Evolutionary conservation across 2,888 invertebrate genomes (phyloP).

Genomic region (Lysandra bellargus): DNA sequence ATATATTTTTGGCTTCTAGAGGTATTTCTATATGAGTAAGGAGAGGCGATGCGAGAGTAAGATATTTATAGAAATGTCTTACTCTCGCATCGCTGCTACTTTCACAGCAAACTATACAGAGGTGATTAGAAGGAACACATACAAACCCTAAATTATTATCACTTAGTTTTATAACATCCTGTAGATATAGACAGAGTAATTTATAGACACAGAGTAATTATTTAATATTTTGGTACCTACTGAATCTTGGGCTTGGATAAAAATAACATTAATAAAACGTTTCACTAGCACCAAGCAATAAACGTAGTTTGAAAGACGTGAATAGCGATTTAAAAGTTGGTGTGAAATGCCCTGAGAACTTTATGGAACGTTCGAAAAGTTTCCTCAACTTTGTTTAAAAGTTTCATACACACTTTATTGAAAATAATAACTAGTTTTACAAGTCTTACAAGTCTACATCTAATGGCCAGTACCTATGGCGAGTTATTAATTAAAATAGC

Average conservation of each 20-base stretch:
- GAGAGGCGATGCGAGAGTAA: too few relatives aligned
- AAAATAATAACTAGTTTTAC: neutral
- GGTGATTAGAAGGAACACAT: too few relatives aligned
- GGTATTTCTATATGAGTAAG: too few relatives aligned
- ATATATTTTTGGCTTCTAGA: too few relatives aligned
- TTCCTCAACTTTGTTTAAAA: neutral
- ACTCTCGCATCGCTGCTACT: too few relatives aligned
- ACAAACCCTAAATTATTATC: too few relatives aligned
- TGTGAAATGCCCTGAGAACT: neutral
- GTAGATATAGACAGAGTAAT: too few relatives aligned
- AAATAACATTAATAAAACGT: neutral
- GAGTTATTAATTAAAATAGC: neutral
- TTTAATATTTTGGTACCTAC: too few relatives aligned
- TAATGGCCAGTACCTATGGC: neutral
- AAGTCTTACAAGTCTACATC: neutral
- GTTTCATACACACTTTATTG: neutral
- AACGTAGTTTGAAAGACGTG: neutral
- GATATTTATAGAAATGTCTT: too few relatives aligned
- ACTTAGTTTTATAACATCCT: too few relatives aligned
- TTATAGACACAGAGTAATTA: too few relatives aligned
- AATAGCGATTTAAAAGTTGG: slow-evolving; percentile 16
- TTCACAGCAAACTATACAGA: too few relatives aligned
- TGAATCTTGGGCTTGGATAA: neutral
- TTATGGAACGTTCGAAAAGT: neutral
- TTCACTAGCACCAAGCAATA: neutral